Conservation (phyloP, 1,140 invertebrate species). For the Bombus waltoni region DNA sequence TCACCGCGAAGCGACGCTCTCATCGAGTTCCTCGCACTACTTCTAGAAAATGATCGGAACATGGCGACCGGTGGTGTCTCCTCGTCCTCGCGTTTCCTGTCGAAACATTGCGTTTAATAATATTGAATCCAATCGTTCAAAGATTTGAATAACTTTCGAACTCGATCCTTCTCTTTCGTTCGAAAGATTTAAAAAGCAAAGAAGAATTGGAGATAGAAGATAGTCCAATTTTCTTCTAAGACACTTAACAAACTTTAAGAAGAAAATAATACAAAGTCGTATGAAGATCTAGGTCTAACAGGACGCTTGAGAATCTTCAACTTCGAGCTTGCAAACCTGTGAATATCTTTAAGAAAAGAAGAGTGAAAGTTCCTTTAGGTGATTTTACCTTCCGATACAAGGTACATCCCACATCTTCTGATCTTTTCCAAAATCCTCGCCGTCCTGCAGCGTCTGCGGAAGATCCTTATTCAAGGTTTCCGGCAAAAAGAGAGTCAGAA, state of each 20-base stretch:
- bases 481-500: constrained; percentile 89
- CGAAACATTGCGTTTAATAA: neutral
- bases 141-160: neutral
- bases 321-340: neutral
- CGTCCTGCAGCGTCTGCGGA: constrained; percentile 92
- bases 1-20: constrained; percentile 86
- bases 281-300: neutral
- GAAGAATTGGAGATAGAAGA: neutral
- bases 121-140: neutral
- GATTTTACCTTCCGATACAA: constrained; percentile 86
- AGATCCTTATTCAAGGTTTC: constrained; percentile 92
- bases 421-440: constrained; percentile 91
- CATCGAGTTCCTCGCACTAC: constrained; percentile 81
- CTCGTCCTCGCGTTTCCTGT: constrained; percentile 72
- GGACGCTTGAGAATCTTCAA: neutral
- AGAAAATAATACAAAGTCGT: no score
- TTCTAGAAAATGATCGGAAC: constrained; percentile 75
- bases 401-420: constrained; percentile 91
- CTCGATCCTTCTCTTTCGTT: neutral
- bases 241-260: no score
- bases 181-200: neutral
- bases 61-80: constrained; percentile 66
- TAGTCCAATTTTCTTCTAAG: neutral
- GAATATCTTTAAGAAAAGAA: neutral
- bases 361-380: neutral